A percentile compares a stretch with the other conserved stretches of the same genome.
Evolutionary conservation across 2,113 vertebrate species (phyloP).

Genomic region (Regulus satrapa): DNA sequence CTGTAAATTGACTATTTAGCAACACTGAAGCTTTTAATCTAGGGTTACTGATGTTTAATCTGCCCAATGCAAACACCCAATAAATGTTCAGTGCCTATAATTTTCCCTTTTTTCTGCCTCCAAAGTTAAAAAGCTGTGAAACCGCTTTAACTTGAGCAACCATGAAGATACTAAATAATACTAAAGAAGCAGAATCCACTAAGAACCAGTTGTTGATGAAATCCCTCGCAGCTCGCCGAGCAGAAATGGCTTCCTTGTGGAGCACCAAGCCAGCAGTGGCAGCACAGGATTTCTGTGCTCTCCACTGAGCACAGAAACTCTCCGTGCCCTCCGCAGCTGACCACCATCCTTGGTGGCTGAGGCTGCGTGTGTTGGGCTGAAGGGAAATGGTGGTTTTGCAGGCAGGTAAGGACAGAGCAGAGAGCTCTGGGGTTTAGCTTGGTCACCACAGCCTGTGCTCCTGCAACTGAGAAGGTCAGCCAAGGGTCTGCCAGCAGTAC

Average conservation of each 20-base stretch:
- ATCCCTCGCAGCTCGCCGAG: rapidly evolving
- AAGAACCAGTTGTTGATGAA: background rate
- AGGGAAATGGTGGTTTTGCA: background rate
- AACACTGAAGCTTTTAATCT: background rate
- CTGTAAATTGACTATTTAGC: background rate
- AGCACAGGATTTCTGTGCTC: background rate
- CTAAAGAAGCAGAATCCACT: background rate
- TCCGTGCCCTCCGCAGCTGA: rapidly evolving
- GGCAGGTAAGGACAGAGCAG: background rate
- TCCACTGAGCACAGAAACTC: background rate
- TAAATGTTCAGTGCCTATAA: background rate
- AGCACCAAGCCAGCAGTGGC: background rate
- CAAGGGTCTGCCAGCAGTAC: background rate
- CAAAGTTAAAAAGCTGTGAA: background rate
- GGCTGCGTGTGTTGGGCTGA: background rate
- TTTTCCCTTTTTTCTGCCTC: background rate
- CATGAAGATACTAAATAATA: background rate
- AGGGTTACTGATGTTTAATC: background rate
- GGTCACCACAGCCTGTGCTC: background rate
- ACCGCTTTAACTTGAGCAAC: background rate
- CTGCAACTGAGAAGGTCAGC: background rate
- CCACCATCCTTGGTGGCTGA: background rate
- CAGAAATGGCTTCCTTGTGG: background rate
- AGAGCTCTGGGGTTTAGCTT: background rate
- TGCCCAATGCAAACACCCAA: background rate